Percentiles rank a stretch among this genome's conserved stretches.
These are phyloP conservation scores for Lymantria monacha DNA, from an alignment of 2,888 invertebrate genomes.

Conservation along the genomic window DNA sequence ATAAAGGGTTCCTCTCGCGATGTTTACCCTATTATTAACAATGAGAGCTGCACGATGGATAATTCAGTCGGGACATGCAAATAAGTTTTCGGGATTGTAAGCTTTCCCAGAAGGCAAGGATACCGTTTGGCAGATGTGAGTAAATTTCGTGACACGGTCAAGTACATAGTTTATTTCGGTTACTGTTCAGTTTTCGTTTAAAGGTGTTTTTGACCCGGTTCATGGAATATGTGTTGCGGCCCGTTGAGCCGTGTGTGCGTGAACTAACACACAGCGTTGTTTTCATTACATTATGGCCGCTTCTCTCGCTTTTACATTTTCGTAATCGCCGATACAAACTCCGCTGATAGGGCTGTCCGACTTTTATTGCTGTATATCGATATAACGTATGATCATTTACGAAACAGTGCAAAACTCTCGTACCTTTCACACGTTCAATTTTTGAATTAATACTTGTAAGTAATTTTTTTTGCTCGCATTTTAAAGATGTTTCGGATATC, in stretches of 20 bases:
- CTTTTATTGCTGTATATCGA: slow-evolving; percentile 43
- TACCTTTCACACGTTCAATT: slow-evolving; percentile 37
- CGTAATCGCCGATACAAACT: slow-evolving; percentile 73
- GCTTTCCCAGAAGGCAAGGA: slow-evolving; percentile 78
- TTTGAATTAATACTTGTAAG: slow-evolving; percentile 6
- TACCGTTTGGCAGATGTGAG: slow-evolving; percentile 78
- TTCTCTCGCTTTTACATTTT: slow-evolving; percentile 78
- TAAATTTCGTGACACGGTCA: slow-evolving; percentile 75
- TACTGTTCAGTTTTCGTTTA: slow-evolving; percentile 72
- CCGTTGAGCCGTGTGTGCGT: slow-evolving; percentile 51
- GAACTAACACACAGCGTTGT: slow-evolving; percentile 63
- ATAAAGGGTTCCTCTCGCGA: slow-evolving; percentile 61
- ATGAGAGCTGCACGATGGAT: slow-evolving; percentile 57
- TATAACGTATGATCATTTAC: slow-evolving; percentile 35
- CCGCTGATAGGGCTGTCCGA: slow-evolving; percentile 61
- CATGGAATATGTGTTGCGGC: slow-evolving; percentile 53
- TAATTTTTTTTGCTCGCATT: slow-evolving; percentile 18
- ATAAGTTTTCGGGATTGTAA: slow-evolving; percentile 73
- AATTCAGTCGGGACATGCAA: slow-evolving; percentile 77
- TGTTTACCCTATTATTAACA: slow-evolving; percentile 75
- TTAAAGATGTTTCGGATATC: slow-evolving; percentile 21
- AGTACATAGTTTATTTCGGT: slow-evolving; percentile 74
- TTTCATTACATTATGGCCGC: slow-evolving; percentile 76
- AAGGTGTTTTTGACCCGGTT: slow-evolving; percentile 81
- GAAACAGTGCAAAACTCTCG: slow-evolving; percentile 6